Base-by-base conservation (phyloP, 2,113 vertebrate genomes). In the Petroica traversi region DNA sequence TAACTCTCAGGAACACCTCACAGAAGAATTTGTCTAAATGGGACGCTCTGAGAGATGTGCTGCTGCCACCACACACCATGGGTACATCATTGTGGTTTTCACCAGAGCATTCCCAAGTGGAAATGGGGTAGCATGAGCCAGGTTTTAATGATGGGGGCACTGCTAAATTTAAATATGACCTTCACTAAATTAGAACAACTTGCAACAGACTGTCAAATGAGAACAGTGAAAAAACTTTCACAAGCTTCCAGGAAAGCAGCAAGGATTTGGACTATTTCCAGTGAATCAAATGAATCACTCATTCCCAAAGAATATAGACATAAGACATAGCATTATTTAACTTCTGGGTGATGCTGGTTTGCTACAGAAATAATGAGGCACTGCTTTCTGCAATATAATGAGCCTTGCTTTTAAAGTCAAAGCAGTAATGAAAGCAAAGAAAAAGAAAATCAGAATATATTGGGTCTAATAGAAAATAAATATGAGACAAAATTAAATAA, bases 101-200 rank as follows among this genome's bases (percentile, higher is more conserved):
- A 85, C 59, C 67, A 77, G 51, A 59, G 68, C 75, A 71, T 67
- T 92, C 67, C 79, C 78, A 34, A 19, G 26, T 48, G 81, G 36
- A 79, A 93, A 69, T 14, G 68, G 59, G n/a, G 31, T 23, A 69
- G 49, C 52, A 55, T 34, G 66, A 46, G 38, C 41, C 81, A 72
- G 24, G 48, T 71, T 78, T 88, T 63, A 86, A 74, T 52, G 73
- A 68, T 10, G 3, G 52, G 38, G 63, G 59, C 33, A 45, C 5
- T 9, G 46, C 88, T 93, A 85, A 92, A 92, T 92, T 95, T 93
- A 91, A 93, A 83, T 74, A 51, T 1, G n/a, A 93, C 83, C 93
- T 95, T 88, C 63, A 40, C 59, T 77, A 63, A 96, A 93, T 66
- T 59, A 67, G 87, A 93, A 43, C 71, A 85, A 93, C 51, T 38